These are phyloP conservation scores for Eupeodes luniger DNA, from an alignment of 2,888 invertebrate species.

Conservation along the genomic window DNA sequence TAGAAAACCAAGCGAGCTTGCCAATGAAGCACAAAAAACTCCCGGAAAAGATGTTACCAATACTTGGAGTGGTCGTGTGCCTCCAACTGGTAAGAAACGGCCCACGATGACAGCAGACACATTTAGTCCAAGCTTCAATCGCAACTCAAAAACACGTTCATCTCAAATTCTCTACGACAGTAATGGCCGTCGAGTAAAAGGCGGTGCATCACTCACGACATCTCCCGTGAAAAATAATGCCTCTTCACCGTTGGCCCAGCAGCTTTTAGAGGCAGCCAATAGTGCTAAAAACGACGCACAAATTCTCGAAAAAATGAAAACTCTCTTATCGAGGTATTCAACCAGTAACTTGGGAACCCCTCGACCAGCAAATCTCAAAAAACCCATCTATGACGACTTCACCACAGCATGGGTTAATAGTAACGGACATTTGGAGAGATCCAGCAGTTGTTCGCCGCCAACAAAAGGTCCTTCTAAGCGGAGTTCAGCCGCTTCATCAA, in stretches of 20 bases:
- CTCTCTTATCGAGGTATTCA: conserved; percentile 87
- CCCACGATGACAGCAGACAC: conserved; percentile 87
- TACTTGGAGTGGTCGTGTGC: conserved; percentile 90
- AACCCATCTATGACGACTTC: conserved; percentile 87
- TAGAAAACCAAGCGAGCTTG: conserved; percentile 83
- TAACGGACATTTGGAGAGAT: conserved; percentile 88
- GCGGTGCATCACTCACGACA: conserved; percentile 82
- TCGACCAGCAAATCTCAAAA: conserved; percentile 79
- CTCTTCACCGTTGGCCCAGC: conserved; percentile 89
- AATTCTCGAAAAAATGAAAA: conserved; percentile 91
- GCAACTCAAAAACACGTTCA: conserved; percentile 83
- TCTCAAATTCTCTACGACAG: conserved; percentile 84
- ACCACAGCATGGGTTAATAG: conserved; percentile 90
- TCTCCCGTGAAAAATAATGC: conserved; percentile 86
- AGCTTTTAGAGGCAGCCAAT: conserved; percentile 89
- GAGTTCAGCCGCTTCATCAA: conserved; percentile 83
- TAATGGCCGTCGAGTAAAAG: conserved; percentile 84
- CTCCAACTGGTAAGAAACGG: conserved; percentile 82
- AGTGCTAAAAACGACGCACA: conserved; percentile 89
- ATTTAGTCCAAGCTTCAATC: conserved; percentile 86
- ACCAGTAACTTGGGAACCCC: conserved; percentile 78
- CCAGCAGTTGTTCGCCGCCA: conserved; percentile 85
- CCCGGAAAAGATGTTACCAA: conserved; percentile 86
- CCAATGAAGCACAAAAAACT: conserved; percentile 77
- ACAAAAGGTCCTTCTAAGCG: conserved; percentile 82